phyloP scores from a whole-genome alignment of 2,888 invertebrate genomes.

The Microctonus brassicae region DNA sequence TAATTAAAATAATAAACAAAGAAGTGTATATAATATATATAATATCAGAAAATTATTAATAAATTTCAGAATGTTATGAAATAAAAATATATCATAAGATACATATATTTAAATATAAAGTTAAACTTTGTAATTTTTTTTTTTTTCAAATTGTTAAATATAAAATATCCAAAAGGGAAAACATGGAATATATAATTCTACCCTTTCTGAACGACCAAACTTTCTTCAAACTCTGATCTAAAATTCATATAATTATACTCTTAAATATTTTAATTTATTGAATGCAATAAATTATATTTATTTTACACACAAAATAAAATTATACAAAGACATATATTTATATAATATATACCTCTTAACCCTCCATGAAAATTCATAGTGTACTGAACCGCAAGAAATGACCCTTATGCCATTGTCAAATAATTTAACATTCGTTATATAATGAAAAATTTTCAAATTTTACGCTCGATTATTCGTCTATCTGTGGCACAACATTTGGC shows the following conservation, averaged over 20 bases:
- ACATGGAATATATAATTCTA: neutral
- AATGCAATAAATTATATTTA: too few species aligned
- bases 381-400: slow-evolving; percentile 16
- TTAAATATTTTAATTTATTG: slow-evolving; percentile 7
- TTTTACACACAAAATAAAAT: too few species aligned
- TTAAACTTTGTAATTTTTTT: neutral
- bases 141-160: neutral
- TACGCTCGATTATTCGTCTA: slow-evolving; percentile 66
- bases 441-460: slow-evolving; percentile 68
- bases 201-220: neutral
- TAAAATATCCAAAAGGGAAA: neutral
- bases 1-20: too few species aligned
- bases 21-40: too few species aligned
- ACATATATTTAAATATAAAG: neutral
- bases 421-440: slow-evolving; percentile 32
- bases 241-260: neutral
- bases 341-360: neutral
- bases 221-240: neutral
- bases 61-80: neutral
- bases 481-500: slow-evolving; percentile 59
- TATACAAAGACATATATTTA: neutral
- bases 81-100: neutral
- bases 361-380: neutral
- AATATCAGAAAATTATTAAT: neutral
- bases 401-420: neutral